phyloP scores from a whole-genome alignment of 2,797 vertebrate genomes.

The Anabas testudineus region DNA sequence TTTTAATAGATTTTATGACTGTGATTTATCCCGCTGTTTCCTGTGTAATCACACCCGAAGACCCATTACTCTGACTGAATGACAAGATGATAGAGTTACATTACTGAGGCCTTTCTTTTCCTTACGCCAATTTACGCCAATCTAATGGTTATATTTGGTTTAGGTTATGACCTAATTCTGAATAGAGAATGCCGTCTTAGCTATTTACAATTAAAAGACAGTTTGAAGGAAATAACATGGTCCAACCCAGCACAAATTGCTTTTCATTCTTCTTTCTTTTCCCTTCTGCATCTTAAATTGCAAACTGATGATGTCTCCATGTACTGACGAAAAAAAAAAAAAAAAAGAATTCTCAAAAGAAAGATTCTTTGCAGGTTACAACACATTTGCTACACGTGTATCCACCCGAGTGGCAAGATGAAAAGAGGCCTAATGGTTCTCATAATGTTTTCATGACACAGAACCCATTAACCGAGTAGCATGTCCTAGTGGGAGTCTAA shows the following conservation, averaged over 20 bases:
- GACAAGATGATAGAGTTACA: slow-evolving; percentile 14
- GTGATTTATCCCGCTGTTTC: slow-evolving; percentile 24
- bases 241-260: neutral
- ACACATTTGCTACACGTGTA: slow-evolving; percentile 9
- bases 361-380: slow-evolving; percentile 5
- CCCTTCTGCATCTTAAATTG: neutral
- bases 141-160: neutral
- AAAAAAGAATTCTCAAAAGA: too few species aligned
- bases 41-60: slow-evolving; percentile 35
- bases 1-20: slow-evolving; percentile 41
- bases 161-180: neutral
- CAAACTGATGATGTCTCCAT: slow-evolving; percentile 37
- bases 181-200: neutral
- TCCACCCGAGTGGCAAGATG: slow-evolving; percentile 13
- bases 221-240: neutral
- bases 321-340: too few species aligned
- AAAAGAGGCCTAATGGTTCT: slow-evolving; percentile 45
- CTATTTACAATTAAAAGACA: neutral
- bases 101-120: slow-evolving; percentile 10
- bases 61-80: slow-evolving; percentile 14
- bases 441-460: slow-evolving; percentile 33
- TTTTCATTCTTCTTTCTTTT: neutral
- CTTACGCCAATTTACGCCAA: slow-evolving; percentile 4
- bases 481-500: slow-evolving; percentile 19
- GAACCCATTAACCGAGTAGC: slow-evolving; percentile 32